Conservation (phyloP, 2,113 vertebrate species). For the Ictalurus furcatus region DNA sequence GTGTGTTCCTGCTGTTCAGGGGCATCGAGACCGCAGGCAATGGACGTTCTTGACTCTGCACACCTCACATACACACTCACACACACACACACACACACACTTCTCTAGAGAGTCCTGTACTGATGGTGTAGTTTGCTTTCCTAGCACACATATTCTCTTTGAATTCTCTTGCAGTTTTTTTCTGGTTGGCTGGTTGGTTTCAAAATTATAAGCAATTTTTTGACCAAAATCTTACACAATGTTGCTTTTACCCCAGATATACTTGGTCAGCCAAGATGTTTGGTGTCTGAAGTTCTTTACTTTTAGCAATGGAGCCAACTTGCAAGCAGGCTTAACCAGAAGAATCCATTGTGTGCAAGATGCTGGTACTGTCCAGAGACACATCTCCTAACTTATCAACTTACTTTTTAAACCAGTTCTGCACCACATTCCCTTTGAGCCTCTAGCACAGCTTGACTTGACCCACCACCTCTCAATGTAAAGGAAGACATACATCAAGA, state of each 20-base stretch:
- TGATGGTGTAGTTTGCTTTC: slow-evolving; percentile 9
- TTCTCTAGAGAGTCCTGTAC: slow-evolving; percentile 14
- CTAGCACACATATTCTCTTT: background rate
- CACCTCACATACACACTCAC: background rate
- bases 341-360: background rate
- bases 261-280: background rate
- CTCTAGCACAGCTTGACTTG: background rate
- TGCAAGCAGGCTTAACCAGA: background rate
- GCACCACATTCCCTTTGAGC: background rate
- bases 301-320: background rate
- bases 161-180: background rate
- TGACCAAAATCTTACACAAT: background rate
- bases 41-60: slow-evolving; percentile 24
- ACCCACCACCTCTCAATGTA: background rate
- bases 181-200: background rate
- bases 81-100: background rate
- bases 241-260: background rate
- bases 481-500: background rate
- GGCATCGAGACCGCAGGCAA: slow-evolving; percentile 29
- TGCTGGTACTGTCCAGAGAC: background rate
- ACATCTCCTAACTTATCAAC: background rate
- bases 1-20: slow-evolving; percentile 38
- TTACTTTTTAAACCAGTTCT: background rate
- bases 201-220: background rate
- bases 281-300: background rate